These are phyloP conservation scores for Pediacus dermestoides DNA, from an alignment of 2,888 invertebrate species.

Conservation along the genomic window DNA sequence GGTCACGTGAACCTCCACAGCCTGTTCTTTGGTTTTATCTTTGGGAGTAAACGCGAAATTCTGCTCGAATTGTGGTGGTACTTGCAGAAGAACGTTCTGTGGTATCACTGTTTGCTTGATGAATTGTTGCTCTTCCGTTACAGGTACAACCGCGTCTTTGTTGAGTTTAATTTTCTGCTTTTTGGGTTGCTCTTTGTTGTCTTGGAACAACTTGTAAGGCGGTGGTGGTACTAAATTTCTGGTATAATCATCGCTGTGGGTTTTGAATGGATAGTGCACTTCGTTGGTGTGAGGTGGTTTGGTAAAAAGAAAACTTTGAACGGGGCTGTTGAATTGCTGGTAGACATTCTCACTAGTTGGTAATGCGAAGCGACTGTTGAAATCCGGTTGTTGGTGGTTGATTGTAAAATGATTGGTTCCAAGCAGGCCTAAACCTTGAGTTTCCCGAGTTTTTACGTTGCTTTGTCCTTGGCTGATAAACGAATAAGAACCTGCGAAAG, in stretches of 20 bases:
- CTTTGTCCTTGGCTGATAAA: constrained; percentile 30
- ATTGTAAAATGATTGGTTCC: constrained; percentile 51
- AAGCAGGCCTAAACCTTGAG: constrained; percentile 29
- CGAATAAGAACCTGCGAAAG: constrained; percentile 32
- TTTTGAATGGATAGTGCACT: constrained; percentile 26
- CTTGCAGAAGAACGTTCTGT: constrained; percentile 39
- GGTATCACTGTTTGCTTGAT: constrained; percentile 27
- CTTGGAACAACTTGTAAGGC: constrained; percentile 17
- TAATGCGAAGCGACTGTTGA: constrained; percentile 43
- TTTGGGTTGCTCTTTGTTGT: constrained; percentile 17
- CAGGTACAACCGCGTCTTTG: constrained; percentile 25
- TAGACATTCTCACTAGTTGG: constrained; percentile 47
- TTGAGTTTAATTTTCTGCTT: constrained; percentile 20
- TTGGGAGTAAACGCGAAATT: constrained; percentile 33
- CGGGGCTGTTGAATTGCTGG: constrained; percentile 38
- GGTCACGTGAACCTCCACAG: constrained; percentile 45
- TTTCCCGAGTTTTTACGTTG: constrained; percentile 34
- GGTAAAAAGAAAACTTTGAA: constrained; percentile 23
- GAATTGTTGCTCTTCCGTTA: constrained; percentile 20
- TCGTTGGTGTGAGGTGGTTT: constrained; percentile 35
- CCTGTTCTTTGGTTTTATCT: constrained; percentile 20
- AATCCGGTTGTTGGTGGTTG: constrained; percentile 46
- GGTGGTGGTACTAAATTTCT: constrained; percentile 53
- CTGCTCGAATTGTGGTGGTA: constrained; percentile 41
- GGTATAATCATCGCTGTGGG: constrained; percentile 46